Base-by-base conservation (phyloP, 2,797 vertebrate species). In the Betta splendens region DNA sequence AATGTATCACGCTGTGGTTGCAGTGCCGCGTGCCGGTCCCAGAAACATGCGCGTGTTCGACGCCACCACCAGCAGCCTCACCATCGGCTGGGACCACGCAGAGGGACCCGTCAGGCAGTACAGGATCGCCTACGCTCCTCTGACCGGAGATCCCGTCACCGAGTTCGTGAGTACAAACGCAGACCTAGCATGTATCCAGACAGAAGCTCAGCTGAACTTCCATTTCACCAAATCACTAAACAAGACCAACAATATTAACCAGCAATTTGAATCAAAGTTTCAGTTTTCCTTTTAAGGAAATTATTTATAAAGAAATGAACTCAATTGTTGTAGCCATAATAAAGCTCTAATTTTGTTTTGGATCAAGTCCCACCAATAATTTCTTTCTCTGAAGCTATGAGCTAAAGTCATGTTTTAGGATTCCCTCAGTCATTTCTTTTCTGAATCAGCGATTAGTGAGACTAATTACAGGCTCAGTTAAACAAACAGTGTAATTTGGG, bases 91-190 rank as follows among this genome's bases (percentile, higher is more conserved):
- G 98, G 97, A 98, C 61, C 96, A 98, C 15, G 98, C 97, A 0
- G 97, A 98, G 44, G 98, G 98, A 1, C 94, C 95, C 0, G 96
- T 99, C 9, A 91, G 92, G 51, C 96, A 98, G 58, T 99, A 99
- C 78, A 91, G 79, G 81, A 94, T 99, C 32, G 81, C 88, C 80
- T 99, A 97, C 64, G 94, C 95, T 11, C 93, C 96, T 20, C 79
- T 92, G 18, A 91, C 90, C 0, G 97, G 96, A 44, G 96, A 96
- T 69, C 95, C 96, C 42, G 95, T 96, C 0, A 96, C 96, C 7
- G 94, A 98, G 90, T 94, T 93, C 11, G 97, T 99, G 81, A 94
- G 96, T 94, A 15, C 13, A 7, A 16, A 0, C n/a, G 4, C 11
- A 36, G 39, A 7, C 4, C 5, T n/a, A n/a, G n/a, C n/a, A n/a